Percentiles rank a stretch among this genome's conserved stretches.
phyloP scores from a whole-genome alignment of 2,113 vertebrate species.

The Epinephelus moara region DNA sequence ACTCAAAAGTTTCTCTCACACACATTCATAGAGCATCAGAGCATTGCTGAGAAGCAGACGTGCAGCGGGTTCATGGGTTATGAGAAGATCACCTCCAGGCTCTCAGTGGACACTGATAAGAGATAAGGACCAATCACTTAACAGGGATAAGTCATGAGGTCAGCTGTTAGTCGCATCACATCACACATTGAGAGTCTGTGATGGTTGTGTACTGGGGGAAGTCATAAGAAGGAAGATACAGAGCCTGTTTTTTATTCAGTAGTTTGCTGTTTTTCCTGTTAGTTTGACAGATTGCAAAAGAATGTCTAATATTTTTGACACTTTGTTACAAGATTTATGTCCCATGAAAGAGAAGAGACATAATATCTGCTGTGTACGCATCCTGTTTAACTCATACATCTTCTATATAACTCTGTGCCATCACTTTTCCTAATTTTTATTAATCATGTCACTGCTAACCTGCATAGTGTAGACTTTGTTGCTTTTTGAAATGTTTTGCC shows the following conservation, averaged over 20 bases:
- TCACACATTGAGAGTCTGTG: not conserved
- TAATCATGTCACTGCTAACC: not conserved
- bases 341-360: not conserved
- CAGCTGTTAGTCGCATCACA: conserved; percentile 47
- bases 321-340: not conserved
- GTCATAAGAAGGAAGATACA: not conserved
- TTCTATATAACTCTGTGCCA: not conserved
- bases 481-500: not conserved
- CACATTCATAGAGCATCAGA: not conserved
- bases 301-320: not conserved
- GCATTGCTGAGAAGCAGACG: conserved; percentile 14
- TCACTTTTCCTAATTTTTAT: not conserved
- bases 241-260: not conserved
- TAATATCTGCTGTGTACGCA: not conserved
- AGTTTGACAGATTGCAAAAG: not conserved
- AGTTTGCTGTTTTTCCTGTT: not conserved
- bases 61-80: conserved; percentile 56
- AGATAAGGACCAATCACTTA: conserved; percentile 66
- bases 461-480: not conserved
- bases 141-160: conserved; percentile 48
- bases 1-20: not conserved
- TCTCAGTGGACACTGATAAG: conserved; percentile 66
- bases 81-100: conserved; percentile 65
- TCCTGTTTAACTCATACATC: not conserved
- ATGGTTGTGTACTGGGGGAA: not conserved